Evolutionary conservation across 2,888 invertebrate species (phyloP).

Genomic region (Pasiphila rectangulata): DNA sequence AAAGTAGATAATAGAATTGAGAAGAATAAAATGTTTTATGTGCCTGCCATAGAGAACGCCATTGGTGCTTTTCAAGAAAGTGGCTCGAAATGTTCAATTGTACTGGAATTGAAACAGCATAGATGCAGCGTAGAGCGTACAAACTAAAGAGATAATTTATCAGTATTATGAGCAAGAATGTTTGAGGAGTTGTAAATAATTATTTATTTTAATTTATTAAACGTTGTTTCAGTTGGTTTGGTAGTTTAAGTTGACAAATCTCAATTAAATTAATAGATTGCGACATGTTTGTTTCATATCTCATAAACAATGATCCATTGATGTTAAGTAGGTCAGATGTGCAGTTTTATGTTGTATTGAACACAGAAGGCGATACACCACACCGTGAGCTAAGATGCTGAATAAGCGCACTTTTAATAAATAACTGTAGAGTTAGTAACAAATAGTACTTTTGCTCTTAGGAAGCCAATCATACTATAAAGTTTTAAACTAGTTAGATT

Average conservation of each 20-base stretch:
- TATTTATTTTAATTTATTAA: constrained; percentile 26
- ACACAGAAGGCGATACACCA: constrained; percentile 11
- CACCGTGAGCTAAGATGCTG: constrained; percentile 20
- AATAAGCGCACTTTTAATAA: constrained; percentile 5
- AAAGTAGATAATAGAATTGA: background rate
- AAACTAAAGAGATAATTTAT: constrained; percentile 35
- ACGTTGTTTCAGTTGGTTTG: constrained; percentile 9
- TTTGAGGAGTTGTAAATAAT: constrained; percentile 25
- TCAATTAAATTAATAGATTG: constrained; percentile 20
- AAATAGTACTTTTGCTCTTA: too few species aligned
- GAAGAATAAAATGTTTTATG: constrained; percentile 1
- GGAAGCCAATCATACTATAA: too few species aligned
- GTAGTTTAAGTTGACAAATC: constrained; percentile 13
- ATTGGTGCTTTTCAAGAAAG: constrained; percentile 8
- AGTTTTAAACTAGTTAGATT: too few species aligned
- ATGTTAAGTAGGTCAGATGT: constrained; percentile 32
- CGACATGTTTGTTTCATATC: constrained; percentile 22
- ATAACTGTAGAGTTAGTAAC: constrained; percentile 14
- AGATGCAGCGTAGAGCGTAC: constrained; percentile 28
- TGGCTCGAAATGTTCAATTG: constrained; percentile 4
- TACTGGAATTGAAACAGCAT: constrained; percentile 1
- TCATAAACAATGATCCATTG: constrained; percentile 28
- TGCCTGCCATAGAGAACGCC: constrained; percentile 4
- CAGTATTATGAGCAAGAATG: constrained; percentile 30
- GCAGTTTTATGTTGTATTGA: constrained; percentile 26